Conservation (phyloP, 92 coral and sea anemone genomes). For the Galaxea fascicularis region DNA sequence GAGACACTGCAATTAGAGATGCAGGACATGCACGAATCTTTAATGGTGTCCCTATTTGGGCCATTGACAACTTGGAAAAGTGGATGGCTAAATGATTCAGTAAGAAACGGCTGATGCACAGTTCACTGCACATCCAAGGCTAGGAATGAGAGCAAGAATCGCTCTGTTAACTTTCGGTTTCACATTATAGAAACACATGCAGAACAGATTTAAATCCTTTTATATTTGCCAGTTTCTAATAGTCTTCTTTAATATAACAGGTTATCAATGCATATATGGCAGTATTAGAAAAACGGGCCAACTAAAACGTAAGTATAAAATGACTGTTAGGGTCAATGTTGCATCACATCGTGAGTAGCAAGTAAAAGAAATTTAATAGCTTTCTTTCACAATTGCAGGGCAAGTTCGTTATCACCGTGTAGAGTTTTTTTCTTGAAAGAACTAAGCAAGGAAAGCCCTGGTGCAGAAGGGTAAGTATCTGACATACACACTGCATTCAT, state of each 20-base stretch:
- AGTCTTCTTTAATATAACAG: background rate
- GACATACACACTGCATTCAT: background rate
- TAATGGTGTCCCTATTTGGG: slow-evolving; percentile 4
- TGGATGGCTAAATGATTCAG: slow-evolving; percentile 11
- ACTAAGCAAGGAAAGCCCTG: no score
- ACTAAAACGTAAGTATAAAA: background rate
- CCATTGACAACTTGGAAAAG: slow-evolving; percentile 7
- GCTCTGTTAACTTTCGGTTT: no score
- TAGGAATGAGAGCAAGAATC: no score
- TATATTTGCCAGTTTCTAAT: background rate
- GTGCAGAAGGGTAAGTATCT: slow-evolving; percentile 1
- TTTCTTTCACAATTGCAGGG: background rate
- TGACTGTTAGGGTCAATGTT: background rate
- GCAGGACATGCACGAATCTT: background rate
- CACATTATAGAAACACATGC: no score
- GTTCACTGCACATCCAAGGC: no score
- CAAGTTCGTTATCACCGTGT: background rate
- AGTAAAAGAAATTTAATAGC: background rate
- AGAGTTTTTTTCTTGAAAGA: no score
- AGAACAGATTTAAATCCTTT: background rate
- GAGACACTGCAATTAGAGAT: background rate
- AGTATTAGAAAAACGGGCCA: background rate
- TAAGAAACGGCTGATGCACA: no score
- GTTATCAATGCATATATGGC: slow-evolving; percentile 4
- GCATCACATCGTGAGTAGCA: background rate